Evolutionary conservation across 2,888 invertebrate genomes (phyloP).

Genomic region (Caenorhabditis sinica): DNA sequence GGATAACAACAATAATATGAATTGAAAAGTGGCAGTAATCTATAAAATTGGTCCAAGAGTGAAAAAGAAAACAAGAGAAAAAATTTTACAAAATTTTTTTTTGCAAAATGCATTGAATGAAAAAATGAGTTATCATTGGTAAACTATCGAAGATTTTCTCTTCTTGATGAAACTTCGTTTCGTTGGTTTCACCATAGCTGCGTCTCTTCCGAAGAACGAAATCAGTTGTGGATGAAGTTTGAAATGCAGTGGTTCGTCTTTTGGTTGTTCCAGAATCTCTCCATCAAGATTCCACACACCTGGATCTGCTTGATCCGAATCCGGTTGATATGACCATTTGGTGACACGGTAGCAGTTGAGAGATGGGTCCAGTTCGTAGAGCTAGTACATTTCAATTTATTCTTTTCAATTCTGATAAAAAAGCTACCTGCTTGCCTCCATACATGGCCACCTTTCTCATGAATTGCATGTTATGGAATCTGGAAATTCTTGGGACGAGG

Average conservation of each 20-base stretch:
- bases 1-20: not conserved
- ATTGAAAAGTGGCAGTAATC: slow-evolving; percentile 23
- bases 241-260: slow-evolving; percentile 79
- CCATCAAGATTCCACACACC: slow-evolving; percentile 83
- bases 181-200: slow-evolving; percentile 79
- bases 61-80: slow-evolving; percentile 1
- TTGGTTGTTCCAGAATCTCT: slow-evolving; percentile 81
- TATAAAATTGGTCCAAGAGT: slow-evolving; percentile 8
- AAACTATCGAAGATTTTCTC: slow-evolving; percentile 75
- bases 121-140: slow-evolving; percentile 60
- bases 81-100: not conserved
- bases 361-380: slow-evolving; percentile 72
- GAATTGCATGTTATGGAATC: slow-evolving; percentile 81
- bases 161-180: slow-evolving; percentile 77
- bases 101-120: slow-evolving; percentile 13
- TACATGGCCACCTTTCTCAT: slow-evolving; percentile 83
- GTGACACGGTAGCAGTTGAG: slow-evolving; percentile 80
- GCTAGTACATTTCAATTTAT: slow-evolving; percentile 51
- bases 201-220: slow-evolving; percentile 81
- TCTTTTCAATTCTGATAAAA: not conserved
- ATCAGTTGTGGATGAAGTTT: slow-evolving; percentile 82
- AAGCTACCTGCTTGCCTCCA: slow-evolving; percentile 76
- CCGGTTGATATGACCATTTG: slow-evolving; percentile 81
- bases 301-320: slow-evolving; percentile 71
- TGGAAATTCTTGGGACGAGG: slow-evolving; percentile 78